Evolutionary conservation across 2,797 vertebrate species (phyloP).

Genomic region (Scolopax rusticola): DNA sequence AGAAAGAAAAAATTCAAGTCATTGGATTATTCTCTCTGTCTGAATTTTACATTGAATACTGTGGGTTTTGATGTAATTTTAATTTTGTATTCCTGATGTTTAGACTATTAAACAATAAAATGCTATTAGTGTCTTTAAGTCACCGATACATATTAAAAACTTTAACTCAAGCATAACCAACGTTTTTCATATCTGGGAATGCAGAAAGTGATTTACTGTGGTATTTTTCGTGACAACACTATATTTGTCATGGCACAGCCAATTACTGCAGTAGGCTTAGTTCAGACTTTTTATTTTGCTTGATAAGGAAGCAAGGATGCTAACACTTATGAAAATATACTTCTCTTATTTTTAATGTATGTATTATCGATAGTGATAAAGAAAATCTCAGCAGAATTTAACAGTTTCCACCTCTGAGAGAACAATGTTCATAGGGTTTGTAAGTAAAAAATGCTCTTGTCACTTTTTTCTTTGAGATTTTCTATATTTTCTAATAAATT

Average conservation of each 20-base stretch:
- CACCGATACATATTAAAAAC: not conserved
- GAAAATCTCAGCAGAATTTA: not conserved
- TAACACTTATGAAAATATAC: not conserved
- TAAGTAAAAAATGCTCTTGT: not conserved
- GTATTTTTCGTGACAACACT: not conserved
- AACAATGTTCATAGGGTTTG: not conserved
- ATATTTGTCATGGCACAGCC: not conserved
- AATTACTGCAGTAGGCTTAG: not conserved
- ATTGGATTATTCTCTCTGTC: not conserved
- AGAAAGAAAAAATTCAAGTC: not conserved
- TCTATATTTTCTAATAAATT: constrained; percentile 17
- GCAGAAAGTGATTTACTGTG: not conserved
- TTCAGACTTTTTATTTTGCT: not conserved
- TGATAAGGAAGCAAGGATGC: not conserved
- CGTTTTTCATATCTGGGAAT: not conserved
- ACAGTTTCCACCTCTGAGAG: not conserved
- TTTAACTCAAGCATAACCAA: not conserved
- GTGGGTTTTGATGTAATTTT: not conserved
- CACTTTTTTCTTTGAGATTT: not conserved
- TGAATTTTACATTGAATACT: not conserved
- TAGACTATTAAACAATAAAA: not conserved
- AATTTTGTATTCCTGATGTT: not conserved
- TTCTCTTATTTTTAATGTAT: not conserved
- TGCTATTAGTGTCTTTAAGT: not conserved
- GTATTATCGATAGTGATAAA: not conserved